A percentile compares a stretch with the other conserved stretches of the same genome.
Conservation (phyloP, 2,888 invertebrate species). For the Catocala sponsa region DNA sequence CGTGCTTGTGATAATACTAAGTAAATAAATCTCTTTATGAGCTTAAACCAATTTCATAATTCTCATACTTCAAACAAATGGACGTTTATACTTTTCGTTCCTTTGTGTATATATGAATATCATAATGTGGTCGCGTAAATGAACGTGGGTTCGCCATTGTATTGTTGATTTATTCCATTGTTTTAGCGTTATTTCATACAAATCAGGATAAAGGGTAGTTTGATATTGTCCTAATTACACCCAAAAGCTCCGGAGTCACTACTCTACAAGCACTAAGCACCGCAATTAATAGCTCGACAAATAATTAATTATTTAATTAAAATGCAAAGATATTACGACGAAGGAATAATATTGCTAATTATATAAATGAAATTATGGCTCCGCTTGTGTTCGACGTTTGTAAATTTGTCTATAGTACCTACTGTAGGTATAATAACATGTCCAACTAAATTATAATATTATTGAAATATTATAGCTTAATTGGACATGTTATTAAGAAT, state of each 20-base stretch:
- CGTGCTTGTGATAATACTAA: constrained; percentile 8
- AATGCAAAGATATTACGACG: neutral
- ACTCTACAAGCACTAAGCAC: neutral
- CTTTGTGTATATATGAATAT: constrained; percentile 22
- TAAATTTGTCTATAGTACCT: too few species aligned
- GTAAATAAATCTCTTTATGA: constrained; percentile 9
- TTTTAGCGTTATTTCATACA: constrained; percentile 32
- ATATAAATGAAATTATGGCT: too few species aligned
- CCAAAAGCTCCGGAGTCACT: neutral
- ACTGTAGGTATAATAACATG: too few species aligned
- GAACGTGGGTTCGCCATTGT: constrained; percentile 21
- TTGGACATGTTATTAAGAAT: too few species aligned
- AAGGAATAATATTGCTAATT: too few species aligned
- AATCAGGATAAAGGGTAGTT: constrained; percentile 27
- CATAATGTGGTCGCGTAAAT: constrained; percentile 30
- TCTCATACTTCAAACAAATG: constrained; percentile 13
- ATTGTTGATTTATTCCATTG: constrained; percentile 39
- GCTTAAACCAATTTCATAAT: constrained; percentile 14
- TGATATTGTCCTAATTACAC: constrained; percentile 32
- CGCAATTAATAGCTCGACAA: neutral
- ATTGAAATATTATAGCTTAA: too few species aligned
- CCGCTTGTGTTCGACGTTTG: too few species aligned
- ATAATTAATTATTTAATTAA: neutral
- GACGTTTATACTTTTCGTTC: constrained; percentile 15
- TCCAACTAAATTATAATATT: too few species aligned